Evolutionary conservation across 2,888 invertebrate species (phyloP), one percentile per base, ranked within the genome.

Genomic region (Thecocarcelia acutangulata): DNA sequence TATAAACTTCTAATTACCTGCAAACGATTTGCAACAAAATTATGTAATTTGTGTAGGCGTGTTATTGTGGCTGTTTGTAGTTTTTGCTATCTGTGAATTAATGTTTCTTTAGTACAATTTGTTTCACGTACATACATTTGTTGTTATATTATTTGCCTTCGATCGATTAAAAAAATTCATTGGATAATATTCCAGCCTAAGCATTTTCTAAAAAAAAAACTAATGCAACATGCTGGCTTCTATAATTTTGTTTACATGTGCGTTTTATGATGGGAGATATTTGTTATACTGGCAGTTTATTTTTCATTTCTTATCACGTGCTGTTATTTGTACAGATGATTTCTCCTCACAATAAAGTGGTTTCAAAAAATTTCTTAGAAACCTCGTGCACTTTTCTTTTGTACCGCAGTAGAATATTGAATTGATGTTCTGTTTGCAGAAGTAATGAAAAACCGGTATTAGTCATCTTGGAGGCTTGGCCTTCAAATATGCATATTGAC

Each of bases 401-500:
- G n/a, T 28, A 17, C 12, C 21, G 40, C 12, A 28, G 12, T 1
- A 46, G 21, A 13, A 17, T 48, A 13, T 8, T n/a, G n/a, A n/a
- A n/a, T n/a, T n/a, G n/a, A 12, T 48, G 12, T 21, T 54, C 33
- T n/a, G 58, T 40, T 40, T 17, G 33, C 24, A 64, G 24, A 50
- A 37, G 19, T 15, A 48, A 24, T 6, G 37, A 12, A 6, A 76
- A 69, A 77, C 81, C 68, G 61, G 81, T 81, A 73, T 81, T 81
- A 73, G 76, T 81, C 59, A 72, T 44, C 61, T 44, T 68, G 81
- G 76, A 68, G 80, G 76, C 81, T 63, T 81, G 73, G 68, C 72
- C 52, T 69, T 69, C 40, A 24, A 44, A 54, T 56, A 46, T n/a
- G 9, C 56, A 64, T 28, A 19, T 24, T 54, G 44, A 46, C 37